These are phyloP conservation scores for Caenorhabditis drosophilae DNA, from an alignment of 2,888 invertebrate genomes.

Conservation along the genomic window DNA sequence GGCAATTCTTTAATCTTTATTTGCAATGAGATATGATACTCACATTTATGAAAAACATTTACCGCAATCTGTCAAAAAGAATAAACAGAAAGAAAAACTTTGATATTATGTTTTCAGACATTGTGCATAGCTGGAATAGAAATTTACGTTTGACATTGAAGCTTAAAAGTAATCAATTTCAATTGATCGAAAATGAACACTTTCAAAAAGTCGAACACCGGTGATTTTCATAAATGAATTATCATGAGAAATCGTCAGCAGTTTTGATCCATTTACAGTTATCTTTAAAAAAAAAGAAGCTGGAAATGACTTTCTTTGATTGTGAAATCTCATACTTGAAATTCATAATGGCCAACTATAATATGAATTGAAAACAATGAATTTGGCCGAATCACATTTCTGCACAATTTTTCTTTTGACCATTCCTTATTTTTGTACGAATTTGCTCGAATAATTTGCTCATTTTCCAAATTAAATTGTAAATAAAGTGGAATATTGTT, in stretches of 20 bases:
- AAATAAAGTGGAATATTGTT: slow-evolving; percentile 8
- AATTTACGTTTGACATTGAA: background rate
- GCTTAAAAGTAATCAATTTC: background rate
- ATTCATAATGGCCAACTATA: background rate
- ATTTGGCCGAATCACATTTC: background rate
- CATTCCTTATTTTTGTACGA: slow-evolving; percentile 3
- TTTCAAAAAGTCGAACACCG: background rate
- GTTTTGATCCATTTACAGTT: background rate
- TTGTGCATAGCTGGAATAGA: background rate
- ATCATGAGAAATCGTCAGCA: background rate
- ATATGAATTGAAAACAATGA: background rate
- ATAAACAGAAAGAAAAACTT: background rate
- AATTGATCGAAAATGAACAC: background rate
- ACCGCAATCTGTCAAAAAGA: background rate
- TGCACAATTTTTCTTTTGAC: background rate
- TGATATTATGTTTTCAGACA: background rate
- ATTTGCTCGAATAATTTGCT: slow-evolving; percentile 9
- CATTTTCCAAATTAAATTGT: slow-evolving; percentile 8
- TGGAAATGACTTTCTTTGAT: too few species aligned
- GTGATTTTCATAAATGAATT: background rate
- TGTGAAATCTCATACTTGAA: too few species aligned
- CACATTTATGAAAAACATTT: slow-evolving; percentile 15
- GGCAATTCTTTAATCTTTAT: slow-evolving; percentile 36
- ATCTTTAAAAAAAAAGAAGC: too few species aligned
- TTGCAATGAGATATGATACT: slow-evolving; percentile 34